phyloP scores from a whole-genome alignment of 1,140 invertebrate species.

The Euglossa dilemma region DNA sequence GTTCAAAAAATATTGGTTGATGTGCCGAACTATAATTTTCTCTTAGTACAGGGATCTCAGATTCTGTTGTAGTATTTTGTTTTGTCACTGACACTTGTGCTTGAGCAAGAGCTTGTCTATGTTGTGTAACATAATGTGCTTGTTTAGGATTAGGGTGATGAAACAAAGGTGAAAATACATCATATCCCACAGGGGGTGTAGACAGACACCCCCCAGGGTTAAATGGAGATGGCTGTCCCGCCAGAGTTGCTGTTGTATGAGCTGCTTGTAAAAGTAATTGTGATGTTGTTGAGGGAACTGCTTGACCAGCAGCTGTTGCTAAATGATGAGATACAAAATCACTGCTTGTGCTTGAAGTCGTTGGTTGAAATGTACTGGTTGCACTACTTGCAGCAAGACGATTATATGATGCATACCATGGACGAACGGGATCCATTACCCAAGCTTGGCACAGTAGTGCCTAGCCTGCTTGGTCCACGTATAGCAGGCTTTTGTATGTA shows the following conservation, averaged over 20 bases:
- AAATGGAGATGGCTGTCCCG: constrained; percentile 86
- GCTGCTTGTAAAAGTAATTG: constrained; percentile 86
- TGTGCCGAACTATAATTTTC: constrained; percentile 84
- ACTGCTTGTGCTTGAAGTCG: constrained; percentile 79
- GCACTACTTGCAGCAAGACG: constrained; percentile 85
- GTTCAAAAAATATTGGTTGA: constrained; percentile 86
- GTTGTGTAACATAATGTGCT: constrained; percentile 84
- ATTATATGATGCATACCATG: constrained; percentile 90
- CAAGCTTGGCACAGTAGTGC: constrained; percentile 75
- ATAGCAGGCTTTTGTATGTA: constrained; percentile 55
- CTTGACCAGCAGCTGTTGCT: constrained; percentile 78
- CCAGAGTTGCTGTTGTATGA: constrained; percentile 84
- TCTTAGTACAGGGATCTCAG: constrained; percentile 83
- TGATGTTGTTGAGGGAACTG: constrained; percentile 84
- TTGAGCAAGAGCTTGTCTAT: constrained; percentile 84
- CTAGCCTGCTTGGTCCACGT: constrained; percentile 69
- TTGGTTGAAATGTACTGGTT: constrained; percentile 81
- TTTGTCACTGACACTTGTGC: constrained; percentile 82
- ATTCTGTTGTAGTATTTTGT: constrained; percentile 83
- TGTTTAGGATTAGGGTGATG: constrained; percentile 87
- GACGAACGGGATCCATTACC: constrained; percentile 90
- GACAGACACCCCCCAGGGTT: constrained; percentile 88
- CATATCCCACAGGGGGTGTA: constrained; percentile 86
- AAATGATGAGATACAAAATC: constrained; percentile 86
- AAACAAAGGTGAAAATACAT: constrained; percentile 88